These are phyloP conservation scores for Hiodon alosoides DNA, from an alignment of 2,113 vertebrate species.

Conservation along the genomic window DNA sequence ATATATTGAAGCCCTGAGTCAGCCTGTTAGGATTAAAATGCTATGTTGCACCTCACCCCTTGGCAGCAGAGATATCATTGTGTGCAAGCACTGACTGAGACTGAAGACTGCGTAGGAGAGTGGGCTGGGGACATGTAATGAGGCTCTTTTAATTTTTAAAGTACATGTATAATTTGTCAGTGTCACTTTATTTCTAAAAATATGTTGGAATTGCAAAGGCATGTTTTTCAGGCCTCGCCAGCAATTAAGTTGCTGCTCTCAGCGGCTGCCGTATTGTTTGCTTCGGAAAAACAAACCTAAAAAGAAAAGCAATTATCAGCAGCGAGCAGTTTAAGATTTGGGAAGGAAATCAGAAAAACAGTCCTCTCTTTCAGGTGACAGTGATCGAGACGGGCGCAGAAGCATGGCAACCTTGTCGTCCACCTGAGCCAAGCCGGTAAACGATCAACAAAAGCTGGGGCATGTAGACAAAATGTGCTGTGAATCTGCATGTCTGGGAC, in stretches of 20 bases:
- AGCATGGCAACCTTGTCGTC: too few relatives aligned
- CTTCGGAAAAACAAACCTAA: constrained; percentile 24
- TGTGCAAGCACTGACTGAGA: background rate
- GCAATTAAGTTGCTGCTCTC: constrained; percentile 28
- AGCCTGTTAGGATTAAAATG: background rate
- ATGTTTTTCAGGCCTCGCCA: constrained; percentile 6
- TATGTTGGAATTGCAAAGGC: background rate
- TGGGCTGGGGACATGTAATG: background rate
- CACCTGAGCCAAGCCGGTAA: background rate
- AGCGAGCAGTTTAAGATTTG: constrained; percentile 1
- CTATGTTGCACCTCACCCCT: background rate
- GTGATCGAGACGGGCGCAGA: background rate
- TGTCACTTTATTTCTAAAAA: constrained; percentile 19
- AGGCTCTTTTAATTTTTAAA: constrained; percentile 17
- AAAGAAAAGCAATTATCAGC: constrained; percentile 31
- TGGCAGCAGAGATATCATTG: constrained; percentile 13
- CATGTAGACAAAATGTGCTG: background rate
- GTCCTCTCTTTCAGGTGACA: background rate
- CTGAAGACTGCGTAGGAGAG: background rate
- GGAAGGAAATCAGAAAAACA: background rate
- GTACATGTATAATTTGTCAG: constrained; percentile 23
- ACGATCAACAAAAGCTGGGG: background rate
- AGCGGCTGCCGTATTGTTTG: constrained; percentile 21
- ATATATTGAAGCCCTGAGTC: constrained; percentile 3
- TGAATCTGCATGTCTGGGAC: constrained; percentile 18